Evolutionary conservation across 2,113 vertebrate species (phyloP).

Genomic region (Prunella fulvescens): DNA sequence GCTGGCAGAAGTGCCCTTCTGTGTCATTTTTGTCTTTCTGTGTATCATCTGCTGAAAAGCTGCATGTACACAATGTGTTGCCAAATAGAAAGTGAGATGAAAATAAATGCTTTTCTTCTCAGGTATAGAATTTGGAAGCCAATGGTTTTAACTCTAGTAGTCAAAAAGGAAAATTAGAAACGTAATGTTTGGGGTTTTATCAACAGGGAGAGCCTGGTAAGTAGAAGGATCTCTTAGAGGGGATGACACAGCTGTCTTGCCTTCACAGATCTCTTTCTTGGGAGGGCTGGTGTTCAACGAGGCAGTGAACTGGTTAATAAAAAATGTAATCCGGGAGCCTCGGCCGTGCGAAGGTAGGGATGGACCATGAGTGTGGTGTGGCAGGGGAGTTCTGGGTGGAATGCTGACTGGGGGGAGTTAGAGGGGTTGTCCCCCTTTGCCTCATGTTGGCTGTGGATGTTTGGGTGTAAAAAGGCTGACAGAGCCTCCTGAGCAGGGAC

Average conservation of each 20-base stretch:
- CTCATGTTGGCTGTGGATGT: neutral
- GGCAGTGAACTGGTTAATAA: constrained; percentile 95
- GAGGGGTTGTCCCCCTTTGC: neutral
- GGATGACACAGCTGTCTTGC: neutral
- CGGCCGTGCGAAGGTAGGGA: constrained; percentile 89
- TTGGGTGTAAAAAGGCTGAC: neutral
- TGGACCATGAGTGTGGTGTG: neutral
- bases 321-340: constrained; percentile 91
- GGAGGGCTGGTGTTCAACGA: constrained; percentile 90
- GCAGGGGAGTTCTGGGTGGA: neutral
- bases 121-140: neutral
- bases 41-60: neutral
- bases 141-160: neutral
- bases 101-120: neutral
- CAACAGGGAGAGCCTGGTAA: neutral
- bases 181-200: neutral
- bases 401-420: neutral
- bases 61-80: neutral
- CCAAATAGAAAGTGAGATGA: neutral
- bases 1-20: neutral
- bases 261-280: constrained; percentile 92
- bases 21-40: neutral
- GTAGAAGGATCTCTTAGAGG: neutral
- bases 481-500: neutral
- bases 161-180: neutral